phyloP scores from a whole-genome alignment of 2,113 vertebrate genomes.

The Peromyscus maniculatus region DNA sequence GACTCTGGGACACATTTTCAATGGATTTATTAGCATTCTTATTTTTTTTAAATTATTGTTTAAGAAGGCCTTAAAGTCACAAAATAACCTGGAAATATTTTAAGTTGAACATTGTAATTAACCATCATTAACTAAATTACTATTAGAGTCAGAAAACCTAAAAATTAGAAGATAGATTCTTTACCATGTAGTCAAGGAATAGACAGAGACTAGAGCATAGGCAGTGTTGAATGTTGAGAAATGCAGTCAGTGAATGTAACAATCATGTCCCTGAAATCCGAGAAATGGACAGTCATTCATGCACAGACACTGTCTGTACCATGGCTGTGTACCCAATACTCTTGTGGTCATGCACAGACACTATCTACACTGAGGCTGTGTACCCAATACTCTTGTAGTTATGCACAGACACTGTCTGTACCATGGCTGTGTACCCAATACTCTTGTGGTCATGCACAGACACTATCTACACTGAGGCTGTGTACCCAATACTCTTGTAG shows the following conservation, averaged over 20 bases:
- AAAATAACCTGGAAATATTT: constrained; percentile 23
- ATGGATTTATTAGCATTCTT: not conserved
- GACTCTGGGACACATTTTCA: not conserved
- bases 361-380: accelerated
- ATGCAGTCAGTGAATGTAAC: not conserved
- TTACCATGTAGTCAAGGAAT: not conserved
- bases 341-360: not conserved
- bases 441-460: not conserved
- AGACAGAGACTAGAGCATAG: not conserved
- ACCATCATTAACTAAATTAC: not conserved
- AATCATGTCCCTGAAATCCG: not conserved
- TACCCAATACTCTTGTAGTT: not conserved
- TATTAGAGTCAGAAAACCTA: not conserved
- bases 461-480: accelerated
- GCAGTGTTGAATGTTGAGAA: constrained; percentile 19
- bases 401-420: not conserved
- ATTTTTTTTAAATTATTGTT: constrained; percentile 35
- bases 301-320: not conserved
- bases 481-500: not conserved
- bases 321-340: not conserved
- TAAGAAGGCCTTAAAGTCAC: not conserved
- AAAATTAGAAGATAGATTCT: not conserved
- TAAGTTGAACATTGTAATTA: not conserved
- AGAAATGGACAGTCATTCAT: not conserved
- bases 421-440: not conserved